Conservation (phyloP, 1,140 invertebrate species). For the Nylanderia fulva region DNA sequence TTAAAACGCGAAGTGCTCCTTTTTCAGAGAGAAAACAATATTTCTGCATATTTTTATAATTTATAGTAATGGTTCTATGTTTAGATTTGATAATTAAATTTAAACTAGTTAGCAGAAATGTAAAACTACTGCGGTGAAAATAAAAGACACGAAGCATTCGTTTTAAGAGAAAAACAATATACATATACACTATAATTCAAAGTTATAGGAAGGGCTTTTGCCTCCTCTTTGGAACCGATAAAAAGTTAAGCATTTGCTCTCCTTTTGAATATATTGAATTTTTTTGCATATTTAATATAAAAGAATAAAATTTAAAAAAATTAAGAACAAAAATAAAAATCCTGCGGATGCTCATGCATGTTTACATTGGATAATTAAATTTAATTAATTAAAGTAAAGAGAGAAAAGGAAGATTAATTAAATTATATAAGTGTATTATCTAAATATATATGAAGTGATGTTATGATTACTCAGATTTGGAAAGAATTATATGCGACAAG, state of each 20-base stretch:
- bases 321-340: too few relatives aligned
- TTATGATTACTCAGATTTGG: background rate
- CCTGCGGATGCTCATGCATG: too few relatives aligned
- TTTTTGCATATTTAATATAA: too few relatives aligned
- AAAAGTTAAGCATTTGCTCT: too few relatives aligned
- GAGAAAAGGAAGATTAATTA: background rate
- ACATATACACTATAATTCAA: too few relatives aligned
- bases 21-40: background rate
- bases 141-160: too few relatives aligned
- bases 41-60: background rate
- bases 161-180: too few relatives aligned
- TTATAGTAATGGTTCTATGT: background rate
- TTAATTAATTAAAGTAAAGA: background rate
- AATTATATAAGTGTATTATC: background rate
- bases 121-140: too few relatives aligned
- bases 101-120: conserved; percentile 7
- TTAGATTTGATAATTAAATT: background rate
- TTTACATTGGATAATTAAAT: background rate
- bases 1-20: background rate
- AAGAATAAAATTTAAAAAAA: too few relatives aligned
- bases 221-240: too few relatives aligned
- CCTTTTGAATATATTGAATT: too few relatives aligned
- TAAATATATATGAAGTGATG: background rate
- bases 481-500: conserved; percentile 23
- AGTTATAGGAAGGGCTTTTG: too few relatives aligned